Evolutionary conservation across 2,113 vertebrate species (phyloP).

Genomic region (Larimichthys polyactis): DNA sequence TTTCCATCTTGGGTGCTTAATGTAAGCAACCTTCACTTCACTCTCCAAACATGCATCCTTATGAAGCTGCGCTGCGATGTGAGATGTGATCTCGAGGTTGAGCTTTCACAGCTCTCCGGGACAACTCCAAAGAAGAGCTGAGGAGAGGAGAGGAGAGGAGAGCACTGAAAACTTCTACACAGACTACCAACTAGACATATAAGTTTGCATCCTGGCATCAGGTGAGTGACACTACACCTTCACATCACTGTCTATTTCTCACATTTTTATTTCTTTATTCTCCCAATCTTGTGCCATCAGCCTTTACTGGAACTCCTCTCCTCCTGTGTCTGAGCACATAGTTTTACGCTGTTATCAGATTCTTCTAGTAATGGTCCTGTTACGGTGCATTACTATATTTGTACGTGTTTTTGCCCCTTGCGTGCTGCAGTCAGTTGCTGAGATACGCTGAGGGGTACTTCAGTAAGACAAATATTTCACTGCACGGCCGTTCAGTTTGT

Average conservation of each 20-base stretch:
- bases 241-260: neutral
- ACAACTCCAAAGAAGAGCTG: neutral
- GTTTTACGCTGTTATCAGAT: conserved; percentile 64
- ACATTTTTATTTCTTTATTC: neutral
- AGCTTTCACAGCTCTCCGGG: conserved; percentile 14
- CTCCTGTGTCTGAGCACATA: conserved; percentile 39
- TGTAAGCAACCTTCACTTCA: conserved; percentile 52
- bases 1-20: conserved; percentile 66
- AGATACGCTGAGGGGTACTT: conserved; percentile 22
- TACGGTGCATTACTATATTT: conserved; percentile 78
- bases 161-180: neutral
- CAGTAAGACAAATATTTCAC: conserved; percentile 38
- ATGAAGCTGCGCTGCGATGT: conserved; percentile 21
- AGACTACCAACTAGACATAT: neutral
- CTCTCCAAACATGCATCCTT: conserved; percentile 60
- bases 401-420: conserved; percentile 62
- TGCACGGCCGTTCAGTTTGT: conserved; percentile 36
- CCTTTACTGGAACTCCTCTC: neutral
- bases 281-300: neutral
- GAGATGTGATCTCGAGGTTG: conserved; percentile 44
- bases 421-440: conserved; percentile 38
- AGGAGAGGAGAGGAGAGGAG: too few species aligned
- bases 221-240: conserved; percentile 60
- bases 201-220: conserved; percentile 43
- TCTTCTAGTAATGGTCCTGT: conserved; percentile 24